phyloP scores from a whole-genome alignment of 1,140 invertebrate genomes.

The Akabosia matsudoensis region DNA sequence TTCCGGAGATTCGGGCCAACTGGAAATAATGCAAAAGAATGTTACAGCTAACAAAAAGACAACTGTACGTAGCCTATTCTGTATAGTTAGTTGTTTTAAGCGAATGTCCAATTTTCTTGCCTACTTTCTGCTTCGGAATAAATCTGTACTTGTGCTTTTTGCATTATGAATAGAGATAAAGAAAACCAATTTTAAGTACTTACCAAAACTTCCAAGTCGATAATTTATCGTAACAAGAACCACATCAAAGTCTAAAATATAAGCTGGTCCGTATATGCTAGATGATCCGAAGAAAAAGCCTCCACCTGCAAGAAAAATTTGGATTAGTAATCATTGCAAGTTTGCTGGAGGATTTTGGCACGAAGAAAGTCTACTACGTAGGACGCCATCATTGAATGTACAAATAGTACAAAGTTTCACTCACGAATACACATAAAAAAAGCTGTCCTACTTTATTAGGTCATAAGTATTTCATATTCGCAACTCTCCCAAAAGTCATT shows the following conservation, averaged over 20 bases:
- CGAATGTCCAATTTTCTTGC: no score
- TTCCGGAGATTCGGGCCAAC: no score
- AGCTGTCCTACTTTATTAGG: no score
- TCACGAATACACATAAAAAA: no score
- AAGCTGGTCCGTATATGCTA: slow-evolving; percentile 34
- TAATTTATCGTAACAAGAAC: slow-evolving; percentile 52
- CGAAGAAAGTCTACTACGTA: not conserved
- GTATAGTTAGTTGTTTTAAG: no score
- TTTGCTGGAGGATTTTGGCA: not conserved
- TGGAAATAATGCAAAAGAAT: no score
- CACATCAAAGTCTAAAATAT: slow-evolving; percentile 49
- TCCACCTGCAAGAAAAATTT: slow-evolving; percentile 14
- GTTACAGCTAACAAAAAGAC: no score
- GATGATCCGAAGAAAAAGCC: slow-evolving; percentile 8
- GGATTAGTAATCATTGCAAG: not conserved
- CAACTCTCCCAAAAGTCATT: no score
- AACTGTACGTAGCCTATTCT: no score
- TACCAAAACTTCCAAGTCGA: slow-evolving; percentile 47
- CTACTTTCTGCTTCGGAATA: not conserved
- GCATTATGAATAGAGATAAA: not conserved
- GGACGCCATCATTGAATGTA: no score
- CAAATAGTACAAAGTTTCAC: no score
- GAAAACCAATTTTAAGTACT: not conserved
- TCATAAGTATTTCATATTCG: no score
- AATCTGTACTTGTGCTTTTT: not conserved